Evolutionary conservation across 2,888 invertebrate species (phyloP).

Genomic region (Platycheirus albimanus): DNA sequence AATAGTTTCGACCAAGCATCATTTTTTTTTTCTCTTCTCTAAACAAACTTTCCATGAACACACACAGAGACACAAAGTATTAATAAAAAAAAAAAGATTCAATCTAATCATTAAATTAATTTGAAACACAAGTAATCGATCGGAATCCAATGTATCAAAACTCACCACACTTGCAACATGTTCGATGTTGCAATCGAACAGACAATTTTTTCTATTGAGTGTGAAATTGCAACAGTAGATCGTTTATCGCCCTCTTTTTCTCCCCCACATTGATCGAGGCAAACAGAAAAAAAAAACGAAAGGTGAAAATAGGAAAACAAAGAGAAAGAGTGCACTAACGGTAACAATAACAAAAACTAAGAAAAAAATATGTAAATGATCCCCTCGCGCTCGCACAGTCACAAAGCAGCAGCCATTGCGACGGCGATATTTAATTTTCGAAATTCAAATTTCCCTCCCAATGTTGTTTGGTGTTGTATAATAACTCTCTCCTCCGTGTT

Average conservation of each 20-base stretch:
- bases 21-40: background rate
- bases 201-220: background rate
- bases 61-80: constrained; percentile 9
- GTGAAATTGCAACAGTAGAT: constrained; percentile 14
- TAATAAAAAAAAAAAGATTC: constrained; percentile 24
- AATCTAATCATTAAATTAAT: too few species aligned
- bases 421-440: constrained; percentile 43
- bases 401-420: background rate
- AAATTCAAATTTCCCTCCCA: constrained; percentile 37
- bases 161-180: constrained; percentile 47
- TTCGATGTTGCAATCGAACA: constrained; percentile 52
- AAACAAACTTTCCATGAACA: constrained; percentile 2
- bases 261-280: background rate
- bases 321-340: constrained; percentile 48
- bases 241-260: background rate
- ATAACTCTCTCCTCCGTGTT: constrained; percentile 68
- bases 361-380: constrained; percentile 33
- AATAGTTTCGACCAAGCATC: constrained; percentile 16
- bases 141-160: too few species aligned
- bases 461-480: constrained; percentile 54
- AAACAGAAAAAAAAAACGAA: constrained; percentile 38
- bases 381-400: too few species aligned
- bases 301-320: constrained; percentile 60
- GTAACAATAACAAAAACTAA: background rate
- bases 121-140: too few species aligned